These are phyloP conservation scores for Metopia argyrocephala DNA, from an alignment of 2,888 invertebrate genomes.

Conservation along the genomic window DNA sequence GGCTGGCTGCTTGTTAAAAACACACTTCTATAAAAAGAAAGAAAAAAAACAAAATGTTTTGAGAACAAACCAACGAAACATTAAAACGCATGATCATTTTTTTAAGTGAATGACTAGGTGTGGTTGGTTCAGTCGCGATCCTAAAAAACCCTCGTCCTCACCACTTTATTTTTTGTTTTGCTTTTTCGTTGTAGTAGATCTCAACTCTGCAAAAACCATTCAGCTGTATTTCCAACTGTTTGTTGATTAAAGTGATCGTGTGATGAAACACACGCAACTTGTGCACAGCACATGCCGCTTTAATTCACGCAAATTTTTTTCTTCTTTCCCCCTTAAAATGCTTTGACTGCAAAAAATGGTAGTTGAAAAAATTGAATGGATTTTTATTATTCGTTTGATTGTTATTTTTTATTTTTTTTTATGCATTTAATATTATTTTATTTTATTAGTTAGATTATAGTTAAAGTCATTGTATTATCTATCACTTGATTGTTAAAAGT, in stretches of 20 bases:
- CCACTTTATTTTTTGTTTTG: neutral
- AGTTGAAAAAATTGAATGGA: slow-evolving; percentile 39
- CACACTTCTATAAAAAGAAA: slow-evolving; percentile 19
- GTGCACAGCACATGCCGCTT: slow-evolving; percentile 64
- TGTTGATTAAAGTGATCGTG: slow-evolving; percentile 60
- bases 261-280: slow-evolving; percentile 65
- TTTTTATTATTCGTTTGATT: slow-evolving; percentile 16
- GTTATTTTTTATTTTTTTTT: slow-evolving; percentile 1
- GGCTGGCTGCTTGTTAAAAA: neutral
- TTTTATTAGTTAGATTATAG: slow-evolving; percentile 49
- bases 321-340: too few relatives aligned
- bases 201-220: neutral
- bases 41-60: slow-evolving; percentile 50
- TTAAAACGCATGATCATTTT: slow-evolving; percentile 53
- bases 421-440: slow-evolving; percentile 11
- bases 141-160: neutral
- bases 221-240: slow-evolving; percentile 22
- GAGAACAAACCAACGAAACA: slow-evolving; percentile 33
- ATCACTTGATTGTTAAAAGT: slow-evolving; percentile 57
- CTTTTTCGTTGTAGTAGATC: neutral
- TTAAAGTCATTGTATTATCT: slow-evolving; percentile 48
- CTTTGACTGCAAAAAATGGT: too few relatives aligned
- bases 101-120: slow-evolving; percentile 61
- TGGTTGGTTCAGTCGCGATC: slow-evolving; percentile 56
- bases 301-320: slow-evolving; percentile 55